phyloP scores from a whole-genome alignment of 2,113 vertebrate genomes.

The Nothobranchius furzeri region DNA sequence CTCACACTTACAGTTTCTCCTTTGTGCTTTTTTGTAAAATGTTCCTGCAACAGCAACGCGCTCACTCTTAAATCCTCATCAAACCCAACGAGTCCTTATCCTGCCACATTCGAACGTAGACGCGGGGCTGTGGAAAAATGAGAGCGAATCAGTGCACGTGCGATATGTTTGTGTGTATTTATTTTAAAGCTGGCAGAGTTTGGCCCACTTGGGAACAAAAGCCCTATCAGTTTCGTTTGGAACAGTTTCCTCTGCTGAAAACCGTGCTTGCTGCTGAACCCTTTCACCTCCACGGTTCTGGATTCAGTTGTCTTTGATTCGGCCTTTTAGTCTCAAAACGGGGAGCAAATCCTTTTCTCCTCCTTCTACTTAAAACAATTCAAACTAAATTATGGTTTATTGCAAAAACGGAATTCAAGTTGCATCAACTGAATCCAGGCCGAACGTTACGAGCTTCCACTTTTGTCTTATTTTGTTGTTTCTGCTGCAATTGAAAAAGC shows the following conservation, averaged over 20 bases:
- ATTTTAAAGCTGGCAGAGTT: neutral
- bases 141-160: conserved; percentile 23
- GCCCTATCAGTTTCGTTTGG: too few species aligned
- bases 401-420: conserved; percentile 35
- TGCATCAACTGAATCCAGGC: conserved; percentile 75
- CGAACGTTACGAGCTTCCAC: conserved; percentile 77
- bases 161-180: conserved; percentile 3
- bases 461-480: conserved; percentile 89
- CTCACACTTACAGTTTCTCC: conserved; percentile 24
- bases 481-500: conserved; percentile 88
- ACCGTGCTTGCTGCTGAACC: conserved; percentile 89
- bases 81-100: conserved; percentile 32
- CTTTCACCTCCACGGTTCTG: conserved; percentile 90
- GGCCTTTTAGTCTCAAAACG: conserved; percentile 53
- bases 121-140: neutral
- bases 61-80: conserved; percentile 34
- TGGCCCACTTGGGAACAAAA: neutral
- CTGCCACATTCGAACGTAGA: conserved; percentile 26
- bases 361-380: conserved; percentile 55
- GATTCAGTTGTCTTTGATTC: conserved; percentile 77
- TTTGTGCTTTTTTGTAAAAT: neutral
- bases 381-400: conserved; percentile 39
- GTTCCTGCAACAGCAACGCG: conserved; percentile 3
- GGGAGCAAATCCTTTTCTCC: conserved; percentile 38
- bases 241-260: conserved; percentile 5